phyloP scores from a whole-genome alignment of 2,113 vertebrate genomes.

The Sprattus sprattus region DNA sequence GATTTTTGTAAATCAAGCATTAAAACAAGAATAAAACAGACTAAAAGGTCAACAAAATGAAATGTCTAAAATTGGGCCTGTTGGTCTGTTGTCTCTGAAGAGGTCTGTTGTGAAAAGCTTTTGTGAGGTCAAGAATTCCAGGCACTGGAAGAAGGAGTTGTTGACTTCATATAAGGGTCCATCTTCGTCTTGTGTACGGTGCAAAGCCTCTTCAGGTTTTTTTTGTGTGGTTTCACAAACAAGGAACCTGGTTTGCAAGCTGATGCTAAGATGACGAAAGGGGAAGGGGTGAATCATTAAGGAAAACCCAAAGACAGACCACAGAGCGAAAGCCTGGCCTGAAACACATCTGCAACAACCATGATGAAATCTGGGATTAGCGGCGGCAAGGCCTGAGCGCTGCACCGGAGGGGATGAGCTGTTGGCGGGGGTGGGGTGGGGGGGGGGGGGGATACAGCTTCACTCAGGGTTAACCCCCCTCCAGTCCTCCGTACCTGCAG shows the following conservation, averaged over 20 bases:
- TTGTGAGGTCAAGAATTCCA: not conserved
- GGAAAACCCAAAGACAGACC: not conserved
- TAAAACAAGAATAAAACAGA: not conserved
- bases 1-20: not conserved
- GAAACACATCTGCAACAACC: constrained; percentile 51
- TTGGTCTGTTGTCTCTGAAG: not conserved
- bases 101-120: not conserved
- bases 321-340: not conserved
- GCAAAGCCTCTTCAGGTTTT: not conserved
- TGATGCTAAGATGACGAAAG: constrained; percentile 39
- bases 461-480: constrained; percentile 39
- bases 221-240: constrained; percentile 29
- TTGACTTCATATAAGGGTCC: not conserved
- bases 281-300: constrained; percentile 9
- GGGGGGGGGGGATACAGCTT: not conserved
- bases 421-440: constrained; percentile 36
- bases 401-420: constrained; percentile 56
- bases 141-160: not conserved
- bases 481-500: constrained; percentile 55
- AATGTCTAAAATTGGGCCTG: not conserved
- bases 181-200: not conserved
- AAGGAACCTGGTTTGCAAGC: constrained; percentile 24
- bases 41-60: not conserved
- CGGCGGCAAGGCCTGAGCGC: constrained; percentile 52
- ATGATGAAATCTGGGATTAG: constrained; percentile 69